Base-by-base conservation (phyloP, 1,140 invertebrate genomes). In the Leptinotarsa texana region DNA sequence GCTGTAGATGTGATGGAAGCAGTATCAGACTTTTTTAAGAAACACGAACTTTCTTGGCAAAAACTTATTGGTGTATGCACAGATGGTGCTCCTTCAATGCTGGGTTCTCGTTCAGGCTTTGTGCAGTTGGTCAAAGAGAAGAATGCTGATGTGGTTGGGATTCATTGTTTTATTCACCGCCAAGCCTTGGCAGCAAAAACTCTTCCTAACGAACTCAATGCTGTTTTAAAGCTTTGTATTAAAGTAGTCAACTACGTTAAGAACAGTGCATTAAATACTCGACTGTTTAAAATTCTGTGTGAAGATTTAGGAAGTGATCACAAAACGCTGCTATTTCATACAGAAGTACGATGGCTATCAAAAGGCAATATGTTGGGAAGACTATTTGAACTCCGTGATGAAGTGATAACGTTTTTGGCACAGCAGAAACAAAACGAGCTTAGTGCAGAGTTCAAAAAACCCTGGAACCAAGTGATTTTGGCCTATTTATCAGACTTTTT, bases 61-160 rank as follows among this genome's bases (percentile, higher is more conserved):
- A 69, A 74, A 51, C 61, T 73, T 47, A 33, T 69, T 51, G 73
- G 66, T 33, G 73, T 74, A 74, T 74, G 51, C 51, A 74, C 47
- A 74, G 24, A 27, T 27, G 24, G 24, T 27, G 24, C 24, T 27
- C 24, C 24, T 27, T 27, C 24, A 27, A 27, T 86, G 82, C 72
- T 83, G 42, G 83, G 84, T 76, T 83, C 77, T 67, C 81, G 80
- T 76, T 84, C 78, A 62, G 82, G 83, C 48, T 80, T 85, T 67
- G 75, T 78, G 66, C 68, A 73, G 69, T 79, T 81, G 22, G 80
- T 83, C 24, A 84, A 82, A 82, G 27, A 82, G 63, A 81, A 82
- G 75, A 80, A 80, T 77, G 76, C 24, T 27, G 24, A 27, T 27
- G 24, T 27, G 24, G 24, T 27, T 27, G 24, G 27, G 76, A 79